Conservation (phyloP, 2,888 invertebrate species). For the Pantelozetes paolii region DNA sequence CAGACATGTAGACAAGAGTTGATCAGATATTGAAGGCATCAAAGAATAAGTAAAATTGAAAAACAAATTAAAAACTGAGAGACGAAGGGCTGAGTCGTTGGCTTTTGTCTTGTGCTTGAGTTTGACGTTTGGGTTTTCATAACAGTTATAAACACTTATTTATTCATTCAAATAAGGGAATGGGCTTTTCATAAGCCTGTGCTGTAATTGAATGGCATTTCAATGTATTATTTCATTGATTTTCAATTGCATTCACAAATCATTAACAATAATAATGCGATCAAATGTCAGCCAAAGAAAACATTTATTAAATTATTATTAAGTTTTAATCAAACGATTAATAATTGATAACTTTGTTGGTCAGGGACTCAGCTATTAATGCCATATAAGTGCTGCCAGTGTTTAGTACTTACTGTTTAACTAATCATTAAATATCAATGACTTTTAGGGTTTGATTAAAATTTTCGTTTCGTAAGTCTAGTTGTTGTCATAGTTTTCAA, state of each 20-base stretch:
- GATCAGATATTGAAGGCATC: too few relatives aligned
- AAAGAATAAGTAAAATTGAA: too few relatives aligned
- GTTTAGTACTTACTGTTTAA: too few relatives aligned
- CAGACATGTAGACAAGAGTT: background rate
- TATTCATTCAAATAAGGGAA: background rate
- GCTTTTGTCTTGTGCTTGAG: too few relatives aligned
- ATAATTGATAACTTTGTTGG: constrained; percentile 6
- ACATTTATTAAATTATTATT: background rate
- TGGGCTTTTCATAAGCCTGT: background rate
- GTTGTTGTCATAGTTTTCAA: too few relatives aligned
- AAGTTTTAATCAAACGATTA: background rate
- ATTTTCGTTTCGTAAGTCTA: too few relatives aligned
- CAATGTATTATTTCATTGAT: background rate
- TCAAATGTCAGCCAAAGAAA: background rate
- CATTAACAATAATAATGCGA: background rate
- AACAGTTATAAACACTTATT: too few relatives aligned
- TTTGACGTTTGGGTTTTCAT: too few relatives aligned
- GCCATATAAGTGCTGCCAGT: background rate
- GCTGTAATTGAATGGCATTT: background rate
- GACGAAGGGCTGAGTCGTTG: too few relatives aligned
- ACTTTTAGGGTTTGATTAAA: too few relatives aligned
- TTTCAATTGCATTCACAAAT: background rate
- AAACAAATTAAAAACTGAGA: too few relatives aligned
- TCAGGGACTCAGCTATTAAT: background rate
- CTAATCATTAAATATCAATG: too few relatives aligned